Evolutionary conservation across 2,888 invertebrate genomes (phyloP).

Genomic region (Lasius platythorax): DNA sequence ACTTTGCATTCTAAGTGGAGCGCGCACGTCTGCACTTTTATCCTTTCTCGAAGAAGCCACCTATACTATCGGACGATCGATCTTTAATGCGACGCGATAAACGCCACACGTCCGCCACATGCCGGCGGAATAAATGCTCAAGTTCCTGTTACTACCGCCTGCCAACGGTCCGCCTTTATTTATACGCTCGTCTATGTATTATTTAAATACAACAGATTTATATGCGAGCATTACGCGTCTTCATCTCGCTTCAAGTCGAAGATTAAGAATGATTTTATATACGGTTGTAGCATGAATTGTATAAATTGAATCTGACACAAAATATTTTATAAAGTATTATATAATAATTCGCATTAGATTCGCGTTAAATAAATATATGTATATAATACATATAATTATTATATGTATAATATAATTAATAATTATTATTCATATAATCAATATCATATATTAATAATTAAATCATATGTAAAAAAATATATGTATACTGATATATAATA

Average conservation of each 20-base stretch:
- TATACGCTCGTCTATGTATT: constrained; percentile 16
- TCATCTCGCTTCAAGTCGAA: constrained; percentile 3
- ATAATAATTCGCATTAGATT: background rate
- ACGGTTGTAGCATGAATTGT: background rate
- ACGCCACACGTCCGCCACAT: constrained; percentile 44
- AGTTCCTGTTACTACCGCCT: constrained; percentile 29
- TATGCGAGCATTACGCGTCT: constrained; percentile 9
- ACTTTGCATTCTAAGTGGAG: constrained; percentile 34
- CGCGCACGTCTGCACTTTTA: constrained; percentile 39
- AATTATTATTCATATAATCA: no score
- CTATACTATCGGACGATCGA: constrained; percentile 36
- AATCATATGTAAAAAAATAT: no score
- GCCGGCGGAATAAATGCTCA: constrained; percentile 43
- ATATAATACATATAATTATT: no score
- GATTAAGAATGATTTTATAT: background rate
- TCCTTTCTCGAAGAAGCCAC: constrained; percentile 13
- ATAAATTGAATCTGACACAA: background rate
- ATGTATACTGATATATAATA: no score
- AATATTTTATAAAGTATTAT: background rate
- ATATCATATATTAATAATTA: no score
- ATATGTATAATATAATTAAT: no score
- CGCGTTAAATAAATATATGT: no score
- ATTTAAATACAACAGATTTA: constrained; percentile 7
- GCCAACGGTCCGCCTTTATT: constrained; percentile 20
- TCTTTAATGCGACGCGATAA: constrained; percentile 51